A percentile compares a stretch with the other conserved stretches of the same genome.
Conservation (phyloP, 2,113 vertebrate species). For the Heterotis niloticus region DNA sequence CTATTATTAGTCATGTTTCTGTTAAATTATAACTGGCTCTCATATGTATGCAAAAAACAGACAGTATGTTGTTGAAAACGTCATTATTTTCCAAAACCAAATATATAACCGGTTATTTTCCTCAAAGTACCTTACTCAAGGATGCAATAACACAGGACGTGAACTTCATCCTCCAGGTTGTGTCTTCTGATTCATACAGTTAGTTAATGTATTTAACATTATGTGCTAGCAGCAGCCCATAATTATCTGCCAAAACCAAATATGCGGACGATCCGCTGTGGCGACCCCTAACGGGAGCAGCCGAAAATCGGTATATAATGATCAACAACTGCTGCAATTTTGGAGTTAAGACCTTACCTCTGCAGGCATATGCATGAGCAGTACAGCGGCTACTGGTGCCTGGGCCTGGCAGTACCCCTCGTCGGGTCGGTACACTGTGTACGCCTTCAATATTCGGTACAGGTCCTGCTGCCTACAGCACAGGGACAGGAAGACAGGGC, state of each 20-base stretch:
- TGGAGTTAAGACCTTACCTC: conserved; percentile 65
- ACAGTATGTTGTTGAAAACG: too few relatives aligned
- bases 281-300: too few relatives aligned
- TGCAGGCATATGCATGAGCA: conserved; percentile 92
- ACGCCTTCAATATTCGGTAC: conserved; percentile 84
- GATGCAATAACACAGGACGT: too few relatives aligned
- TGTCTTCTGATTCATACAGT: too few relatives aligned
- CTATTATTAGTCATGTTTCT: not conserved
- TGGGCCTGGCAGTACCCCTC: conserved; percentile 91
- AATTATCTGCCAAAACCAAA: too few relatives aligned
- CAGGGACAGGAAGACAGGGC: conserved; percentile 7
- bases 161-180: too few relatives aligned
- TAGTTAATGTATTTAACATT: too few relatives aligned
- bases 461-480: conserved; percentile 79
- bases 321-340: not conserved
- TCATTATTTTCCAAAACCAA: too few relatives aligned
- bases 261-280: too few relatives aligned
- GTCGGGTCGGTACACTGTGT: conserved; percentile 80
- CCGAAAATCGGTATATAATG: too few relatives aligned
- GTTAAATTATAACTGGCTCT: not conserved
- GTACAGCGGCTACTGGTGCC: conserved; percentile 81
- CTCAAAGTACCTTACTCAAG: too few relatives aligned
- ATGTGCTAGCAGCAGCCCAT: conserved; percentile 3
- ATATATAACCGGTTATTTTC: too few relatives aligned
- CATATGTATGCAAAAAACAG: not conserved